Percentiles rank a stretch among this genome's conserved stretches.
These are phyloP conservation scores for Tenualosa ilisha DNA, from an alignment of 2,797 vertebrate species.

Conservation along the genomic window DNA sequence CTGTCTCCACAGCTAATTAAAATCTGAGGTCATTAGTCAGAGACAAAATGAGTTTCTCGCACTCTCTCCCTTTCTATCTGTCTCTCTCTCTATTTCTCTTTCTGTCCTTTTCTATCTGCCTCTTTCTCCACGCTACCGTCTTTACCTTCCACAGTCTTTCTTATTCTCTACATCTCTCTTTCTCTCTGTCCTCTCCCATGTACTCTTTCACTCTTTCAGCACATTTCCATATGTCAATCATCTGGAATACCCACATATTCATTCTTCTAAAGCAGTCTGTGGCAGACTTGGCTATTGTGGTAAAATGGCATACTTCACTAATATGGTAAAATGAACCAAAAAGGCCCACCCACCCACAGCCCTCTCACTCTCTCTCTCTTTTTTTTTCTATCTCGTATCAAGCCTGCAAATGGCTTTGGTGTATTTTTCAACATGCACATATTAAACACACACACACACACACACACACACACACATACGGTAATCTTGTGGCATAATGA, in stretches of 20 bases:
- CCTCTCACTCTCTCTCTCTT: neutral
- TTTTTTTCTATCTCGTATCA: neutral
- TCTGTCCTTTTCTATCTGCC: neutral
- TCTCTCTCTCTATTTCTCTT: neutral
- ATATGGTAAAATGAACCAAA: neutral
- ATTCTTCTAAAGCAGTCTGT: neutral
- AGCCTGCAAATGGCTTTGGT: neutral
- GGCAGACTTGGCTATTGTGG: neutral
- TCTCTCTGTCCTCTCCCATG: no score
- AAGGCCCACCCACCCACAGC: neutral
- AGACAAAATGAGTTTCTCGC: neutral
- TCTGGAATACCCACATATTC: neutral
- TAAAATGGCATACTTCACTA: neutral
- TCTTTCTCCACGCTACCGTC: neutral
- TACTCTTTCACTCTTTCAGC: no score
- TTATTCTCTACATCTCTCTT: neutral
- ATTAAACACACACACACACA: neutral
- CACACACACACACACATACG: slow-evolving; percentile 16
- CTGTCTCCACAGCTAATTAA: slow-evolving; percentile 10
- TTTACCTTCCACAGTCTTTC: neutral
- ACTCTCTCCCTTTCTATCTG: neutral
- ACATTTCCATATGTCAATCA: neutral
- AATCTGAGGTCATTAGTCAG: slow-evolving; percentile 20
- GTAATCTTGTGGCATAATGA: neutral
- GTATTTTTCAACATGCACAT: neutral